Percentiles rank a stretch among this genome's conserved stretches.
Evolutionary conservation across 2,797 vertebrate species (phyloP).

Genomic region (Margarornis squamiger): DNA sequence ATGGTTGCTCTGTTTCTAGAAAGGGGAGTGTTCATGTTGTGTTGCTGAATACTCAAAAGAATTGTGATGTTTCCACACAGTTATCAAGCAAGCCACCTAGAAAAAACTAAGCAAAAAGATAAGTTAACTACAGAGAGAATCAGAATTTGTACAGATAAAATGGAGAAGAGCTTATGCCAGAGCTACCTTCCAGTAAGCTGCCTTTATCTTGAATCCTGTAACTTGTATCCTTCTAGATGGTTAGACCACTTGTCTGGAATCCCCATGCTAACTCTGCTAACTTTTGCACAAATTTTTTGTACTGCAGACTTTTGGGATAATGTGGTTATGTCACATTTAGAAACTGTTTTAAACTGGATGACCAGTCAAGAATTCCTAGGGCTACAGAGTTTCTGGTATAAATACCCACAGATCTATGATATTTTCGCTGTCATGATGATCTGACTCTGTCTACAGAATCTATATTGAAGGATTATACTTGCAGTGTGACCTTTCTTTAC

Average conservation of each 20-base stretch:
- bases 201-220: background rate
- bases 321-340: background rate
- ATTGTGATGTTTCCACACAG: background rate
- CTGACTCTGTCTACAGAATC: background rate
- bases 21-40: background rate
- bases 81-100: background rate
- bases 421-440: background rate
- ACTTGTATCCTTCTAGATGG: background rate
- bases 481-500: background rate
- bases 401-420: background rate
- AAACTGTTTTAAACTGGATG: background rate
- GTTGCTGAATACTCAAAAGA: background rate
- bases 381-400: background rate
- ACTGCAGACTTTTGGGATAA: background rate
- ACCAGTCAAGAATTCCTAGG: background rate
- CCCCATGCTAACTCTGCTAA: background rate
- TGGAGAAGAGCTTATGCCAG: background rate
- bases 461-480: background rate
- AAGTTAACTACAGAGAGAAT: background rate
- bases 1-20: background rate
- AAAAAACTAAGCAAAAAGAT: background rate
- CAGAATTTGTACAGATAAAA: background rate
- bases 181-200: background rate
- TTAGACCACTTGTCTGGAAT: background rate
- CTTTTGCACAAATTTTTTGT: background rate